These are phyloP conservation scores for Spodoptera littoralis DNA, from an alignment of 2,888 invertebrate species.

Conservation along the genomic window DNA sequence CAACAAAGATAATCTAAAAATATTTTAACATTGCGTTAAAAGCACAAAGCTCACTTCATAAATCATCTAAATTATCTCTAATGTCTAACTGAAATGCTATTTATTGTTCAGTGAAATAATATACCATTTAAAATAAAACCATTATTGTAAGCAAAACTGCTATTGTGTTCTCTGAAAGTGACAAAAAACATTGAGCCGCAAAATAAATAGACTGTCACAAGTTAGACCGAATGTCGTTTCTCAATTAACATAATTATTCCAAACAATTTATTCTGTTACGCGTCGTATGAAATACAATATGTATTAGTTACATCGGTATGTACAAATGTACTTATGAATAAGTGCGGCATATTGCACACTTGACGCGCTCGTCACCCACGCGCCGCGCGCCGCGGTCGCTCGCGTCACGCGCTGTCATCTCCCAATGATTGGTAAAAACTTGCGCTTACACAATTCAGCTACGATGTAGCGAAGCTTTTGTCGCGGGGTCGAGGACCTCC, in stretches of 20 bases:
- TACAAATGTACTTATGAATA: slow-evolving; percentile 47
- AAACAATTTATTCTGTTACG: slow-evolving; percentile 50
- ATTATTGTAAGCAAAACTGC: slow-evolving; percentile 9
- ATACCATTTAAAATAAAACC: slow-evolving; percentile 5
- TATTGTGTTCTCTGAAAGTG: slow-evolving; percentile 8
- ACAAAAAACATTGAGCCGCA: slow-evolving; percentile 28
- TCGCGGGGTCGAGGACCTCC: slow-evolving; percentile 50
- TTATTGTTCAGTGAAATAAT: slow-evolving; percentile 9
- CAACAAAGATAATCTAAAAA: too few relatives aligned
- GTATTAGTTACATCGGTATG: slow-evolving; percentile 52
- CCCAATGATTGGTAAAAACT: slow-evolving; percentile 47
- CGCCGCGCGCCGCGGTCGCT: slow-evolving; percentile 35
- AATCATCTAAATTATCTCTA: slow-evolving; percentile 18
- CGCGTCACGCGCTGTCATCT: slow-evolving; percentile 49
- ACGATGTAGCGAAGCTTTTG: slow-evolving; percentile 50
- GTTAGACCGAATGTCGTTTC: slow-evolving; percentile 38
- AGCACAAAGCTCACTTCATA: not conserved
- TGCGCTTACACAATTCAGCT: slow-evolving; percentile 56
- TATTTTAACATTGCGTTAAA: not conserved
- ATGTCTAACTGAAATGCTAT: not conserved
- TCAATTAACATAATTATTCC: slow-evolving; percentile 54
- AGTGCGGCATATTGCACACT: slow-evolving; percentile 53
- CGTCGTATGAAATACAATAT: slow-evolving; percentile 51
- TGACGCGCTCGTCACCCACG: slow-evolving; percentile 54
- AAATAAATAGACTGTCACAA: slow-evolving; percentile 46